phyloP scores from a whole-genome alignment of 92 coral and sea anemone species.

The Palythoa grandiflora region DNA sequence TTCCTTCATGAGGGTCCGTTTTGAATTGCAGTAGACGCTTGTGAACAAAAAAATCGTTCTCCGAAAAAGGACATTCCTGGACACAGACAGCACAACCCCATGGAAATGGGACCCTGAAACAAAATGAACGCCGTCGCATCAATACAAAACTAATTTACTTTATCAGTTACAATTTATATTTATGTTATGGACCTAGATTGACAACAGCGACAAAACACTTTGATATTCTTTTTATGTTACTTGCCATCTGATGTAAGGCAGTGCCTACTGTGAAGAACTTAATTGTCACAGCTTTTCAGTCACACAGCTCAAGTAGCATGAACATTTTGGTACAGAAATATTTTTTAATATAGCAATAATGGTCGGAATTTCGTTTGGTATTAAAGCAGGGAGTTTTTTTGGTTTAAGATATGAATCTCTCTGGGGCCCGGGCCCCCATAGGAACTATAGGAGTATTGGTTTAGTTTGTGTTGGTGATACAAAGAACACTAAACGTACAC shows the following conservation, averaged over 20 bases:
- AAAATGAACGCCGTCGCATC: background rate
- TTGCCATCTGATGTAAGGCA: too few relatives aligned
- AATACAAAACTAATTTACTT: background rate
- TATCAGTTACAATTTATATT: background rate
- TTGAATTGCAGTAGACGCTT: constrained; percentile 17
- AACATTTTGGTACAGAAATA: too few relatives aligned
- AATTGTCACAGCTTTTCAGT: too few relatives aligned
- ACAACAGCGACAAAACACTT: too few relatives aligned
- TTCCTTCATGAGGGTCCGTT: background rate
- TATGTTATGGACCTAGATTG: too few relatives aligned
- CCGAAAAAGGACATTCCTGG: constrained; percentile 88
- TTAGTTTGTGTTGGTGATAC: background rate
- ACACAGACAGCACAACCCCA: constrained; percentile 79
- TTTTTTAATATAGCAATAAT: too few relatives aligned
- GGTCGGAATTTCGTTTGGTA: too few relatives aligned
- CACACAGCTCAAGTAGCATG: background rate
- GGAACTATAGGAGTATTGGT: background rate
- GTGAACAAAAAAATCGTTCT: constrained; percentile 59
- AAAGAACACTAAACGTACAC: background rate
- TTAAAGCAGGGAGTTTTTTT: too few relatives aligned
- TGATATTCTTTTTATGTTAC: too few relatives aligned
- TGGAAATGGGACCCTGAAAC: constrained; percentile 77
- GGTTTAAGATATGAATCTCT: too few relatives aligned
- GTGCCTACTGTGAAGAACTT: too few relatives aligned
- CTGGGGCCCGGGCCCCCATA: too few relatives aligned